These are phyloP conservation scores for Odontocolon sp. DNA, from an alignment of 2,888 invertebrate species.

Conservation along the genomic window DNA sequence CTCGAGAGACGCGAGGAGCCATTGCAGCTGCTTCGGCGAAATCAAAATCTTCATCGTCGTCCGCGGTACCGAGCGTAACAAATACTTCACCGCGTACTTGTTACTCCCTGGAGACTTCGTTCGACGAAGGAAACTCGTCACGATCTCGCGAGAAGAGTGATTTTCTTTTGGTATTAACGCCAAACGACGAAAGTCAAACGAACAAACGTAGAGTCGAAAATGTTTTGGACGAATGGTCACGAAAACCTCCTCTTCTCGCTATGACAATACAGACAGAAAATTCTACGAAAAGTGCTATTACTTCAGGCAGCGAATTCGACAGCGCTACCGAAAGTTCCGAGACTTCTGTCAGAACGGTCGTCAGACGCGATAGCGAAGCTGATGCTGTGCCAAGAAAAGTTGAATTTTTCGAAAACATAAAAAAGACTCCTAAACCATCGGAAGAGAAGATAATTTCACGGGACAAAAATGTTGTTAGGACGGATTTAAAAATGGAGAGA, in stretches of 20 bases:
- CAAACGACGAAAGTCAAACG: constrained; percentile 71
- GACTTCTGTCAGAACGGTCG: constrained; percentile 87
- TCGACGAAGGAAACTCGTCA: constrained; percentile 72
- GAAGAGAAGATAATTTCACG: constrained; percentile 60
- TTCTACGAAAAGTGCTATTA: constrained; percentile 71
- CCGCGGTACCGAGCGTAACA: constrained; percentile 40
- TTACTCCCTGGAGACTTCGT: constrained; percentile 81
- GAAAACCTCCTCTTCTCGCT: constrained; percentile 75
- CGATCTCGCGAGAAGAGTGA: constrained; percentile 76
- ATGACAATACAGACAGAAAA: constrained; percentile 67
- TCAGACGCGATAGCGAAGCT: constrained; percentile 82
- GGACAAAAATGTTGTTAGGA: constrained; percentile 68
- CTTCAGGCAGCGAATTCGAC: constrained; percentile 86
- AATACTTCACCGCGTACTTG: constrained; percentile 81
- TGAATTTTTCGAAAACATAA: constrained; percentile 90
- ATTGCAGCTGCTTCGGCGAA: constrained; percentile 67
- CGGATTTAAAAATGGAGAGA: constrained; percentile 63
- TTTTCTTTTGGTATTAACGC: constrained; percentile 81
- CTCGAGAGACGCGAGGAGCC: constrained; percentile 80
- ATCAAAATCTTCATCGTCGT: constrained; percentile 41
- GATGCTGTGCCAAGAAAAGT: constrained; percentile 88
- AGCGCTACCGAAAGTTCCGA: constrained; percentile 86
- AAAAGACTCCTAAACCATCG: constrained; percentile 82
- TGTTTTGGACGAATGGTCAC: constrained; percentile 81
- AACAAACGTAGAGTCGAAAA: constrained; percentile 77